Percentiles rank a stretch among this genome's conserved stretches.
Conservation (phyloP, 2,113 vertebrate genomes). For the Lophura nycthemera region DNA sequence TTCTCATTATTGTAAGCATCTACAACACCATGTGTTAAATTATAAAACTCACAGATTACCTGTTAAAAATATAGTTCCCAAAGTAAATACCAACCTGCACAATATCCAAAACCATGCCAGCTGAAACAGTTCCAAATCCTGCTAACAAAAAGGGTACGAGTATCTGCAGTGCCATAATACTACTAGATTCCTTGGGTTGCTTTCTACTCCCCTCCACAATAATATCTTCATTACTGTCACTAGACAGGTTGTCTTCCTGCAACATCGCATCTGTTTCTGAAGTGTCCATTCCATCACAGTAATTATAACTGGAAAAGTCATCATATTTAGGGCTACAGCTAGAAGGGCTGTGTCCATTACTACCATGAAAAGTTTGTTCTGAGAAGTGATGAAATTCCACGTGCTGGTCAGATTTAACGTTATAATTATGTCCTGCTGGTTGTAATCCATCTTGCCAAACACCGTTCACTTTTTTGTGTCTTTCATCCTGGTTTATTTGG, state of each 20-base stretch:
- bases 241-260: constrained; percentile 61
- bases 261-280: constrained; percentile 90
- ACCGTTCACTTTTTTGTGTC: constrained; percentile 86
- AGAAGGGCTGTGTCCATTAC: constrained; percentile 77
- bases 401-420: constrained; percentile 81
- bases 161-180: constrained; percentile 93
- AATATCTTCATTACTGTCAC: constrained; percentile 69
- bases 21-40: neutral
- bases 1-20: neutral
- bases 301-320: constrained; percentile 75
- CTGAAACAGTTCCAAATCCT: constrained; percentile 95
- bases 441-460: constrained; percentile 82
- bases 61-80: neutral
- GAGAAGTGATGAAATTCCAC: constrained; percentile 83
- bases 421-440: constrained; percentile 73
- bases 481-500: constrained; percentile 91
- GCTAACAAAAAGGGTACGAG: constrained; percentile 92
- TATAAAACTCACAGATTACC: neutral
- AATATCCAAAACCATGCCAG: constrained; percentile 96
- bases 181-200: constrained; percentile 89
- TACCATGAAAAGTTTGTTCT: constrained; percentile 78
- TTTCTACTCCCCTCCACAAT: constrained; percentile 75
- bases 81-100: constrained; percentile 87
- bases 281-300: constrained; percentile 81
- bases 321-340: constrained; percentile 77